Percentiles rank a stretch among this genome's conserved stretches.
These are phyloP conservation scores for Lophius piscatorius DNA, from an alignment of 2,113 vertebrate genomes.

Conservation along the genomic window DNA sequence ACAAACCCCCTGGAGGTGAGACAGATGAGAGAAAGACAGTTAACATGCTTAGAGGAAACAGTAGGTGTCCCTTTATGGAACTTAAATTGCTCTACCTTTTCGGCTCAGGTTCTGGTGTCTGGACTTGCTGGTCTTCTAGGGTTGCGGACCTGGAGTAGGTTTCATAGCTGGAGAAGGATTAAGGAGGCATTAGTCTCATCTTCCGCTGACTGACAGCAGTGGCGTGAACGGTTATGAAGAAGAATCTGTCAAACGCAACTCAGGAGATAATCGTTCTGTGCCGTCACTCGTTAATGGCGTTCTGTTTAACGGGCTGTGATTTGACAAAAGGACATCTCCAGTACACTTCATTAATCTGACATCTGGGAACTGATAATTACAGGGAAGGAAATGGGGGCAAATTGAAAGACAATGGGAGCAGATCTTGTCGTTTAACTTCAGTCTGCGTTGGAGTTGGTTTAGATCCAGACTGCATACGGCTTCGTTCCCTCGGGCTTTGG, in stretches of 20 bases:
- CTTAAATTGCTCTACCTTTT: slow-evolving; percentile 72
- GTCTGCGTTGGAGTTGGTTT: slow-evolving; percentile 8
- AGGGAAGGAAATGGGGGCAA: slow-evolving; percentile 60
- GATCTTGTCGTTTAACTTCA: slow-evolving; percentile 51
- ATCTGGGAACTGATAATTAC: slow-evolving; percentile 66
- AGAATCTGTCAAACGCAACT: slow-evolving; percentile 56
- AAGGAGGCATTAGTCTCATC: slow-evolving; percentile 40
- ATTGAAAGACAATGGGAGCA: slow-evolving; percentile 60
- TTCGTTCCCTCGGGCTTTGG: slow-evolving; percentile 31
- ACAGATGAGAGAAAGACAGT: slow-evolving; percentile 1
- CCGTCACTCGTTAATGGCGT: slow-evolving; percentile 60
- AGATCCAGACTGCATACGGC: slow-evolving; percentile 15
- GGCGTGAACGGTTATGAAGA: slow-evolving; percentile 30
- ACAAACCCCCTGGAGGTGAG: slow-evolving; percentile 79
- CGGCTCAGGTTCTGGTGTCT: slow-evolving; percentile 61
- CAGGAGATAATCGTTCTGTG: slow-evolving; percentile 65
- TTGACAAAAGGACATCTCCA: slow-evolving; percentile 67
- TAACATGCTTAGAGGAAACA: neutral
- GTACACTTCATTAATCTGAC: slow-evolving; percentile 69
- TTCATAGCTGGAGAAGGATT: slow-evolving; percentile 45
- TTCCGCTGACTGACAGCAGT: slow-evolving; percentile 30
- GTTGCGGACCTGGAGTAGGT: slow-evolving; percentile 36
- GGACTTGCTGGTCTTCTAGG: slow-evolving; percentile 22
- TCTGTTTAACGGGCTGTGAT: slow-evolving; percentile 55
- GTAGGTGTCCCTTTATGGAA: slow-evolving; percentile 4